Evolutionary conservation across 2,797 vertebrate genomes (phyloP), one percentile per base, ranked within the genome.

Genomic region (Heteromormyrus szaboi): DNA sequence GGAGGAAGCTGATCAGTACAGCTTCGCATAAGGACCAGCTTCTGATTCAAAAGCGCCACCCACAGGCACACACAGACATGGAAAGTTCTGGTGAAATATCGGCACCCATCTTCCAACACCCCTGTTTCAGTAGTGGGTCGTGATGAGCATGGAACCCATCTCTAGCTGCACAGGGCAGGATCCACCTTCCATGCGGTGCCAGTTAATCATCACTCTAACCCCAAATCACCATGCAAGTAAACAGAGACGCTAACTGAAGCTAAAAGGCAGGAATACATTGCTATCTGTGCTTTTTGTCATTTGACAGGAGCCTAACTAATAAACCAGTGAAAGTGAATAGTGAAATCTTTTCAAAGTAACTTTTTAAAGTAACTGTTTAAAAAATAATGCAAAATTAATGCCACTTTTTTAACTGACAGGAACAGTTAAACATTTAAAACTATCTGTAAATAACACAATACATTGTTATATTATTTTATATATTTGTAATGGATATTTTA

Each of bases 401-500:
- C 33, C 33, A 37, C 68, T 37, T 72, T 33, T 72, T 29, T 14
- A 33, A 72, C 29, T 72, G 65, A 9, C 14, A 22, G 56, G 56
- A 59, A 33, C 65, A 33, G 65, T 72, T 65, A 29, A 33, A 46
- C 76, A 81, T 33, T 46, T 81, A 3, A 81, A 81, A 81, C 76
- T 46, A 81, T 44, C 8, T 44, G 19, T n/a, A 79, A 79, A 79
- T 79, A 79, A 44, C 2, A 17, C 17, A 44, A 79, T 81, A 81
- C 37, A 81, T 81, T 81, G 68, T 19, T 17, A 41, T 76, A 41
- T 17, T 81, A 46, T 81, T 44, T 46, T 81, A n/a, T 46, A 81
- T 81, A 9, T n/a, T 81, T 81, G 76, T n/a, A n/a, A 81, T 81
- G 41, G 65, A 19, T 44, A 81, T 81, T 81, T 81, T n/a, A 81